phyloP scores from a whole-genome alignment of 2,797 vertebrate genomes.

The Hirundo rustica region DNA sequence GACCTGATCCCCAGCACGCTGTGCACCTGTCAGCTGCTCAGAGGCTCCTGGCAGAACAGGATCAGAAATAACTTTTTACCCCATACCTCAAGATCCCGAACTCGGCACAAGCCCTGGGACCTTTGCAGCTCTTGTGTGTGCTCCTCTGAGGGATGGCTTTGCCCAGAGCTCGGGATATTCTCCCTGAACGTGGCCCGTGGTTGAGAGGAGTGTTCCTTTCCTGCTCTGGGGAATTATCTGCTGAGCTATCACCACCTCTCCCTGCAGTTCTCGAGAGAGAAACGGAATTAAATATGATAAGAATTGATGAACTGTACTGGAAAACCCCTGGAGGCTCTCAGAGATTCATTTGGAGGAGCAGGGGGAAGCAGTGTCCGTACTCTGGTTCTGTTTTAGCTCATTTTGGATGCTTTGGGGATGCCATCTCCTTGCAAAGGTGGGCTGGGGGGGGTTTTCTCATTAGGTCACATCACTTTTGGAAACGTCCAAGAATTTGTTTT shows the following conservation, averaged over 20 bases:
- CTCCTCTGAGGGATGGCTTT: neutral
- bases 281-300: conserved; percentile 45
- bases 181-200: neutral
- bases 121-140: neutral
- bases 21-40: neutral
- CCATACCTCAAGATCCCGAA: neutral
- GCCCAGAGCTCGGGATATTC: neutral
- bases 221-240: neutral
- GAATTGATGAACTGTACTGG: conserved; percentile 25
- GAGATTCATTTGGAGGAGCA: neutral
- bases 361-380: neutral
- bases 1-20: fast-evolving
- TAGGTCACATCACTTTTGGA: neutral
- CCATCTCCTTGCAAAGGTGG: neutral
- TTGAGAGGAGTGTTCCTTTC: neutral
- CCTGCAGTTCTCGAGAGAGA: neutral
- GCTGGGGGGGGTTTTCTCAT: neutral
- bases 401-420: neutral
- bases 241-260: neutral
- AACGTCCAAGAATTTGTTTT: neutral
- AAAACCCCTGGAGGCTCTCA: neutral
- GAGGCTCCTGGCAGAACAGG: neutral
- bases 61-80: neutral
- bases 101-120: neutral
- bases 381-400: neutral